Conservation (phyloP, 2,888 invertebrate species). For the Nomada goodeniana region DNA sequence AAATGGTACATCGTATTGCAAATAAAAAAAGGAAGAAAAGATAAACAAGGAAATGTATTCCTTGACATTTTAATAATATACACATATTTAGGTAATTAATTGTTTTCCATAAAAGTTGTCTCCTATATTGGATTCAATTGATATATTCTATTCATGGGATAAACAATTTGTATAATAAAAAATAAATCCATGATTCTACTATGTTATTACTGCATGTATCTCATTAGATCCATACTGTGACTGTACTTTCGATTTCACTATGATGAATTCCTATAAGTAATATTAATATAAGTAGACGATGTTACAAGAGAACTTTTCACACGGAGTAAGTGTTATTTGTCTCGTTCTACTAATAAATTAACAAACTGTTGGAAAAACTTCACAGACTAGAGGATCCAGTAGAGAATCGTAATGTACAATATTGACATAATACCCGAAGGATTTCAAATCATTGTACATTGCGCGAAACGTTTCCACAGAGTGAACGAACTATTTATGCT, state of each 20-base stretch:
- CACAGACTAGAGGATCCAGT: slow-evolving; percentile 59
- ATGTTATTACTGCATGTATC: background rate
- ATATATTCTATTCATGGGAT: background rate
- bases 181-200: slow-evolving; percentile 6
- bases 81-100: slow-evolving; percentile 12
- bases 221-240: slow-evolving; percentile 37
- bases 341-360: slow-evolving; percentile 51
- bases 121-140: background rate
- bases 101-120: background rate
- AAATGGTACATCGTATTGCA: background rate
- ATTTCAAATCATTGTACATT: slow-evolving; percentile 42
- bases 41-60: background rate
- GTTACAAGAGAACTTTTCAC: slow-evolving; percentile 34
- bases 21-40: background rate
- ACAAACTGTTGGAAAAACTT: slow-evolving; percentile 55
- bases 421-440: slow-evolving; percentile 38
- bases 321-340: slow-evolving; percentile 32
- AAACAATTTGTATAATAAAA: slow-evolving; percentile 6
- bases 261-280: slow-evolving; percentile 38
- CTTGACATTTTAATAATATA: slow-evolving; percentile 5
- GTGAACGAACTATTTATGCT: slow-evolving; percentile 48
- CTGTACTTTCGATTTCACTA: slow-evolving; percentile 36
- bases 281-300: slow-evolving; percentile 41
- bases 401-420: slow-evolving; percentile 51
- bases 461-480: slow-evolving; percentile 42